phyloP scores from a whole-genome alignment of 2,888 invertebrate species.

The Hyposoter didymator region DNA sequence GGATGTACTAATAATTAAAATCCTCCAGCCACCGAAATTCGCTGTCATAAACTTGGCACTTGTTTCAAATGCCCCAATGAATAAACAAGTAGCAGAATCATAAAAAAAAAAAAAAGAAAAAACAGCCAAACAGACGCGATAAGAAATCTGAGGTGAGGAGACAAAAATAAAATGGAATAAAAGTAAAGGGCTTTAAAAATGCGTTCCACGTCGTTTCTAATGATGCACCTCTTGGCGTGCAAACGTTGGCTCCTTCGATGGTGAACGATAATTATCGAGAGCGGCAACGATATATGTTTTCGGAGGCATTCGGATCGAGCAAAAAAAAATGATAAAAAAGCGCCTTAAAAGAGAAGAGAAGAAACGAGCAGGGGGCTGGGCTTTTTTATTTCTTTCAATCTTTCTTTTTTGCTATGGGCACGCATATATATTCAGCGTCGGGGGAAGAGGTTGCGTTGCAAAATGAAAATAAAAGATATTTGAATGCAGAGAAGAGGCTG shows the following conservation, averaged over 20 bases:
- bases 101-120: background rate
- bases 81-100: background rate
- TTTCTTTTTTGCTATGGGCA: background rate
- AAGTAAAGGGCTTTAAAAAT: constrained; percentile 56
- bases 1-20: background rate
- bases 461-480: constrained; percentile 25
- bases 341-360: constrained; percentile 2
- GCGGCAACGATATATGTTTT: constrained; percentile 62
- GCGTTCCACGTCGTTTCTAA: constrained; percentile 63
- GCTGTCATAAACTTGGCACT: constrained; percentile 1
- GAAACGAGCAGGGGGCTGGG: constrained; percentile 9
- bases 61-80: background rate
- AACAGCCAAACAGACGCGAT: constrained; percentile 10
- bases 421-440: constrained; percentile 54
- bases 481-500: constrained; percentile 23
- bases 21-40: background rate
- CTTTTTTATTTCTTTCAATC: constrained; percentile 11
- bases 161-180: constrained; percentile 5
- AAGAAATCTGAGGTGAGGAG: constrained; percentile 6
- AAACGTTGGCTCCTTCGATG: constrained; percentile 48
- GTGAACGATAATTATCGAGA: constrained; percentile 61
- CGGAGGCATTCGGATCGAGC: constrained; percentile 57
- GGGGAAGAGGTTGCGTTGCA: constrained; percentile 1
- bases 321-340: constrained; percentile 28
- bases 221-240: constrained; percentile 45